Evolutionary conservation across 2,797 vertebrate species (phyloP).

Genomic region (Pseudochirops corinnae): DNA sequence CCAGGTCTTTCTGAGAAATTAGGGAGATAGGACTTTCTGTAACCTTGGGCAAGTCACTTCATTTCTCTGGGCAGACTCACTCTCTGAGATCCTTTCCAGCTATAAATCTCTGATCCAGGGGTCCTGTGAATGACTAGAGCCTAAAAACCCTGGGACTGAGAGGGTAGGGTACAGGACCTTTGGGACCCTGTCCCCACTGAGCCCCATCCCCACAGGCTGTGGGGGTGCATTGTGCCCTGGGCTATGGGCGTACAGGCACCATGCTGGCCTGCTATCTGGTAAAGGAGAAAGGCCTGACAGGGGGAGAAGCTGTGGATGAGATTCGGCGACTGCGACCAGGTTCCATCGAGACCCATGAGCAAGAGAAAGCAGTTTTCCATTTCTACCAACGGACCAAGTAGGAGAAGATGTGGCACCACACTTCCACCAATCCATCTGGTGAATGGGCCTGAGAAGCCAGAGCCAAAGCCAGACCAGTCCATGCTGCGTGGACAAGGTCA

Average conservation of each 20-base stretch:
- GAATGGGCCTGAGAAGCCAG: background rate
- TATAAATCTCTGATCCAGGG: background rate
- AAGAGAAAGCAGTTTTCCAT: constrained; percentile 93
- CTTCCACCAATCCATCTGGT: background rate
- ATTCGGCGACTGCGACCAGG: constrained; percentile 90
- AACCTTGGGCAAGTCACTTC: background rate
- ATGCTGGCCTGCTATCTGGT: constrained; percentile 97
- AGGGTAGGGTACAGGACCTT: background rate
- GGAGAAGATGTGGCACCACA: background rate
- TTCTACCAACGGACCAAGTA: constrained; percentile 91
- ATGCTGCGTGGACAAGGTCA: background rate
- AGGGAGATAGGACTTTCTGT: background rate
- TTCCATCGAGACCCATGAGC: constrained; percentile 94
- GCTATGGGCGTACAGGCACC: constrained; percentile 94
- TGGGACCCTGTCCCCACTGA: background rate
- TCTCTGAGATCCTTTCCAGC: background rate
- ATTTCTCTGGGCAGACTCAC: background rate
- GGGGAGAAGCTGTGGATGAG: constrained; percentile 90
- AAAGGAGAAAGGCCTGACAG: constrained; percentile 86
- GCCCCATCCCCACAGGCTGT: constrained; percentile 87
- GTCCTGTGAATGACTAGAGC: background rate
- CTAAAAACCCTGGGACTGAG: background rate
- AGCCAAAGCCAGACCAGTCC: background rate
- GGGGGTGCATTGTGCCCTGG: constrained; percentile 94
- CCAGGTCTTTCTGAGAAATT: background rate